Percentiles rank a stretch among this genome's conserved stretches.
phyloP scores from a whole-genome alignment of 2,797 vertebrate genomes.

The Halcyon leucocephala region DNA sequence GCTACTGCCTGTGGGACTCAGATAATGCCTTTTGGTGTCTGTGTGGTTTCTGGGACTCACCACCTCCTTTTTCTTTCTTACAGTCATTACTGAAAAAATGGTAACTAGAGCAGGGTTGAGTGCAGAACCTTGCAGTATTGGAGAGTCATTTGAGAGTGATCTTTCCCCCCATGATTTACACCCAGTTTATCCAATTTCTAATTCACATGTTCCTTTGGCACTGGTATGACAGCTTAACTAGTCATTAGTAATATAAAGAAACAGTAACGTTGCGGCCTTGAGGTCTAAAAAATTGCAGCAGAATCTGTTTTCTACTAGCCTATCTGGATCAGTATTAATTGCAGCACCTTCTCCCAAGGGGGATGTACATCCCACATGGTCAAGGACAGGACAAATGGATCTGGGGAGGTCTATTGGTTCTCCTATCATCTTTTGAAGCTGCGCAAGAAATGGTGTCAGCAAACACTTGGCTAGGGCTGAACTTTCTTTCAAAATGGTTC shows the following conservation, averaged over 20 bases:
- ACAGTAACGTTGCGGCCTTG: background rate
- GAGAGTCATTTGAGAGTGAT: background rate
- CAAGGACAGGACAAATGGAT: background rate
- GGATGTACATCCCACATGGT: rapidly evolving
- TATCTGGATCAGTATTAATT: background rate
- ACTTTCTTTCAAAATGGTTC: background rate
- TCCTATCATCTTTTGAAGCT: background rate
- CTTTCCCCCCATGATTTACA: background rate
- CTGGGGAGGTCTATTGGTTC: background rate
- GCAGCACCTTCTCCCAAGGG: background rate
- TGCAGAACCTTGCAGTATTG: background rate
- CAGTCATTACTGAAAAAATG: background rate
- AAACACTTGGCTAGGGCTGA: background rate
- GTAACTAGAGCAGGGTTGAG: background rate
- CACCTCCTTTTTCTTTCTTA: rapidly evolving
- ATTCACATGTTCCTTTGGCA: background rate
- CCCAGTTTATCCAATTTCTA: background rate
- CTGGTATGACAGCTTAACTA: background rate
- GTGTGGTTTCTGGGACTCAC: background rate
- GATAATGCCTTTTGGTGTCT: background rate
- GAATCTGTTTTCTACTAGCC: background rate
- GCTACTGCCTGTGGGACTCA: background rate
- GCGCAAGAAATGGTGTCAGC: background rate
- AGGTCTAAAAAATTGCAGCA: background rate
- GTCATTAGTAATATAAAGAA: rapidly evolving